phyloP scores from a whole-genome alignment of 2,797 vertebrate species.

The Nannoperca australis region DNA sequence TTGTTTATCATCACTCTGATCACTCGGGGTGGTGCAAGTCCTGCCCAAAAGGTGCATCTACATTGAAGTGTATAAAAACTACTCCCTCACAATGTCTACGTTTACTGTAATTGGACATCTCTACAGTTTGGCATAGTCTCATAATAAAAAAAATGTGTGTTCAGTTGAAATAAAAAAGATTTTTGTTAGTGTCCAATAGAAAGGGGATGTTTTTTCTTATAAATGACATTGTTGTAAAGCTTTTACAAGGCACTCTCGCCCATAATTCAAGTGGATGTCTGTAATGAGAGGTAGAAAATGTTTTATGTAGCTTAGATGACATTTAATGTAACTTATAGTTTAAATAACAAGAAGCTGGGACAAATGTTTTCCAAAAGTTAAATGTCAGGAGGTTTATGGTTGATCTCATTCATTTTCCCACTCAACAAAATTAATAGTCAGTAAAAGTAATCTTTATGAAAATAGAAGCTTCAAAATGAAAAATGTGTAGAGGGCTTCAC shows the following conservation, averaged over 20 bases:
- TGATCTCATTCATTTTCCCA: background rate
- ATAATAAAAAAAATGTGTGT: background rate
- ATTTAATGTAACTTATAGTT: background rate
- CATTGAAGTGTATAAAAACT: background rate
- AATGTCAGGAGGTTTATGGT: background rate
- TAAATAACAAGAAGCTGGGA: too few species aligned
- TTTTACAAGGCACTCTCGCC: constrained; percentile 9
- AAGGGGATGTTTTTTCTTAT: background rate
- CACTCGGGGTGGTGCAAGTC: too few species aligned
- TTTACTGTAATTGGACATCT: background rate
- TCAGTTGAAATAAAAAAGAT: background rate
- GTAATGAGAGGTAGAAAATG: background rate
- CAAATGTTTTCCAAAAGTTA: background rate
- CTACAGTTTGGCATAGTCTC: background rate
- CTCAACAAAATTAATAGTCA: background rate
- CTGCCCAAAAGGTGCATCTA: background rate
- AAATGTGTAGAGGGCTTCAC: background rate
- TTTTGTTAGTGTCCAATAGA: background rate
- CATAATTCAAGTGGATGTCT: background rate
- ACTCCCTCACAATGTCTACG: background rate
- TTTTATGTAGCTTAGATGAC: background rate
- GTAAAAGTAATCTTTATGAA: background rate
- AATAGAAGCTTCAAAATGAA: background rate
- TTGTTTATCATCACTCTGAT: background rate
- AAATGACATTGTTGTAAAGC: background rate